Percentiles rank a stretch among this genome's conserved stretches.
phyloP scores from a whole-genome alignment of 2,113 vertebrate genomes.

The Loxodonta africana region DNA sequence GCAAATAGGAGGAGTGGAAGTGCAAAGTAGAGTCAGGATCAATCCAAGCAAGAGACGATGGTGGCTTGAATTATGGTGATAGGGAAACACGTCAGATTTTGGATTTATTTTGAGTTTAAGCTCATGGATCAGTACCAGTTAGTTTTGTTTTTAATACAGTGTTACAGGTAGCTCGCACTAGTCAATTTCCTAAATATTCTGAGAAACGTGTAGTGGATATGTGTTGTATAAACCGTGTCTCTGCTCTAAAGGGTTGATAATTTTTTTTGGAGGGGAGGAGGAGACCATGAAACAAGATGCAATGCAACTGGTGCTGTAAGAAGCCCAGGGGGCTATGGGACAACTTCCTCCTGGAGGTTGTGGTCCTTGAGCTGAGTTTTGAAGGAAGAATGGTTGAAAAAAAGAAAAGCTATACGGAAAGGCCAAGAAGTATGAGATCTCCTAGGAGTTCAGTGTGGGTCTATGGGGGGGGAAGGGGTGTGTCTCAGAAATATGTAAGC shows the following conservation, averaged over 20 bases:
- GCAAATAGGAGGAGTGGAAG: background rate
- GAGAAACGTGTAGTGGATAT: background rate
- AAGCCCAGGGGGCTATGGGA: background rate
- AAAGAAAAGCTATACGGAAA: background rate
- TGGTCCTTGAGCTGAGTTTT: background rate
- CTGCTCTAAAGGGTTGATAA: background rate
- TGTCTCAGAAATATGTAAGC: background rate
- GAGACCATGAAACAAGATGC: background rate
- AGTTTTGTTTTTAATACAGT: background rate
- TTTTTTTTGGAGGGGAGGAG: background rate
- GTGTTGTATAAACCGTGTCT: background rate
- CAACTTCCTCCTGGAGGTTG: background rate
- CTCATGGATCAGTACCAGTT: background rate
- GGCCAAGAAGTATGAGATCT: background rate
- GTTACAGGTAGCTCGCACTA: background rate
- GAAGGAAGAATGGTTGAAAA: constrained; percentile 15
- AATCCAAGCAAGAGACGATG: constrained; percentile 3
- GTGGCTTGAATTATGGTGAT: background rate
- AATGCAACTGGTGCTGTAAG: background rate
- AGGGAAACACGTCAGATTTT: background rate
- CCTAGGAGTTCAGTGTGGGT: background rate
- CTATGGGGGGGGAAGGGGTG: background rate
- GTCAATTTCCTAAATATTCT: constrained; percentile 5
- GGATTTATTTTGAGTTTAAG: background rate
- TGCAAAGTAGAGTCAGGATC: background rate